These are phyloP conservation scores for Lamprotornis superbus DNA, from an alignment of 2,113 vertebrate species.

Conservation along the genomic window DNA sequence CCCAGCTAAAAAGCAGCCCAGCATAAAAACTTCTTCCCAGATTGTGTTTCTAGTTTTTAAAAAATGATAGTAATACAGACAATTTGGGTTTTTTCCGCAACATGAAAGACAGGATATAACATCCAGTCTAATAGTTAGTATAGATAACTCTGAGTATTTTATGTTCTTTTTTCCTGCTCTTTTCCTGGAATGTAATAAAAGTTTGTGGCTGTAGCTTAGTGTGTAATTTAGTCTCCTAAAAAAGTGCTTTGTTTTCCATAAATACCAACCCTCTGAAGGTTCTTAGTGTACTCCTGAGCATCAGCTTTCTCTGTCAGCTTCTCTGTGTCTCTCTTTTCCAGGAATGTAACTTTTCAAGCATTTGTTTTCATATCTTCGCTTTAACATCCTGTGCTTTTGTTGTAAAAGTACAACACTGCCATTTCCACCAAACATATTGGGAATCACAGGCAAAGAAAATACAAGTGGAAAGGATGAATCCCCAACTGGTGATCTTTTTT, in stretches of 20 bases:
- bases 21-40: background rate
- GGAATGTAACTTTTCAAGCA: background rate
- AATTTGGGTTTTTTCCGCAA: accelerated
- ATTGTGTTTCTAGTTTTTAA: background rate
- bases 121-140: background rate
- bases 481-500: background rate
- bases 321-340: background rate
- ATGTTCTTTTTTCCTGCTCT: background rate
- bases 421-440: background rate
- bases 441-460: background rate
- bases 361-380: background rate
- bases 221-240: background rate
- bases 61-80: background rate
- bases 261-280: background rate
- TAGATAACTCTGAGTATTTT: background rate
- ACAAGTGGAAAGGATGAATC: background rate
- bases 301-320: background rate
- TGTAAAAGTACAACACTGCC: background rate
- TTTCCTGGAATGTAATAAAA: background rate
- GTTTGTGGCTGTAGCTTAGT: background rate
- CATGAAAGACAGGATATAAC: background rate
- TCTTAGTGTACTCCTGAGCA: background rate
- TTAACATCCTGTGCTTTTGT: background rate
- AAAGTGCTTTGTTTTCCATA: background rate
- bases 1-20: background rate